These are phyloP conservation scores for Napeogenes inachia DNA, from an alignment of 2,888 invertebrate genomes.

Conservation along the genomic window DNA sequence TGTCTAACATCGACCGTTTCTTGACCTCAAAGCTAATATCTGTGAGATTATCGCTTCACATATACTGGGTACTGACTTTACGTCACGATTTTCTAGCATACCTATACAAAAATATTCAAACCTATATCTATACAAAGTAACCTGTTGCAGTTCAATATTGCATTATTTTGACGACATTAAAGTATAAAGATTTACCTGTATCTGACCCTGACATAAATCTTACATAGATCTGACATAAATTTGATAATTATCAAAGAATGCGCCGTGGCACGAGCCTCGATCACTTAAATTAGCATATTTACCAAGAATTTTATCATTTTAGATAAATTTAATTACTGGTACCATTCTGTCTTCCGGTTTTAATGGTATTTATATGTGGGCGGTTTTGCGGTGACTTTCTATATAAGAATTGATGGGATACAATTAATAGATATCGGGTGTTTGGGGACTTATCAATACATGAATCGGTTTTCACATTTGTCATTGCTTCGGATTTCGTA, in stretches of 20 bases:
- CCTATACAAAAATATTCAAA: too few relatives aligned
- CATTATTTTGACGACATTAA: conserved; percentile 21
- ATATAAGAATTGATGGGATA: conserved; percentile 32
- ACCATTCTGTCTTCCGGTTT: conserved; percentile 59
- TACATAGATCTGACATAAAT: conserved; percentile 53
- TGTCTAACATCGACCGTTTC: conserved; percentile 72
- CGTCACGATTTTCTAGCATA: conserved; percentile 42
- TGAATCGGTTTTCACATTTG: too few relatives aligned
- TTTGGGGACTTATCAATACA: too few relatives aligned
- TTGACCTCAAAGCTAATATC: conserved; percentile 75
- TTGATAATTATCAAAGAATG: conserved; percentile 45
- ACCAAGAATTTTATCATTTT: conserved; percentile 51
- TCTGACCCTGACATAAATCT: conserved; percentile 52
- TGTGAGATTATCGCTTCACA: conserved; percentile 74
- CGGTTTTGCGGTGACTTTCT: conserved; percentile 49
- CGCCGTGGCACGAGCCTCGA: conserved; percentile 60
- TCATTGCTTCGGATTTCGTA: too few relatives aligned
- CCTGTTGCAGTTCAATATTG: conserved; percentile 20
- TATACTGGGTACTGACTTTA: conserved; percentile 71
- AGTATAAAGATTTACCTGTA: conserved; percentile 9
- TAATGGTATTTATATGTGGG: conserved; percentile 54
- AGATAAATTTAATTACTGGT: conserved; percentile 64
- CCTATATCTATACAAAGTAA: too few relatives aligned
- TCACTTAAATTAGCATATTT: conserved; percentile 64
- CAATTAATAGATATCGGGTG: conserved; percentile 26